These are phyloP conservation scores for Cyprinodon brontotheroides DNA, from an alignment of 2,113 vertebrate genomes.

Conservation along the genomic window DNA sequence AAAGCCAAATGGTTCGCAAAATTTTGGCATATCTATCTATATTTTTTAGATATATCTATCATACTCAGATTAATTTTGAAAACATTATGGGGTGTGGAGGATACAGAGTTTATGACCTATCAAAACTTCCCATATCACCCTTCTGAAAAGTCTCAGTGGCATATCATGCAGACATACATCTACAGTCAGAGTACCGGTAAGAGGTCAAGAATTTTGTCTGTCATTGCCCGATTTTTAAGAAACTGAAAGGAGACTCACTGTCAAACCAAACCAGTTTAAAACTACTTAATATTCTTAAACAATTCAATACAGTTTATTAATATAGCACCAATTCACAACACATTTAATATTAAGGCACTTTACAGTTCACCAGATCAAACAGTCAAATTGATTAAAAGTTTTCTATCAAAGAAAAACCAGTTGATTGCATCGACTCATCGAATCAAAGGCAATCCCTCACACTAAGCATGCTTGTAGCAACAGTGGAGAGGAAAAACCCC, in stretches of 20 bases:
- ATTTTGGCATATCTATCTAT: slow-evolving; percentile 7
- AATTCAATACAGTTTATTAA: not conserved
- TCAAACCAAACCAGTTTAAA: slow-evolving; percentile 44
- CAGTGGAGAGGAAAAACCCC: no score
- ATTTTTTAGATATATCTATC: slow-evolving; percentile 57
- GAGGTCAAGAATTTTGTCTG: not conserved
- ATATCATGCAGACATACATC: slow-evolving; percentile 8
- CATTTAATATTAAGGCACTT: no score
- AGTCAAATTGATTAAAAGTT: no score
- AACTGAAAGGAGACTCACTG: not conserved
- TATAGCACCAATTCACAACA: no score
- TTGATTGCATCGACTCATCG: no score
- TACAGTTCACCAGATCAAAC: no score
- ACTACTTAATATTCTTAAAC: slow-evolving; percentile 43
- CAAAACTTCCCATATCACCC: not conserved
- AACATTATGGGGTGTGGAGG: not conserved
- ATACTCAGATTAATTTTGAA: slow-evolving; percentile 20
- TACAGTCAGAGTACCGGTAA: not conserved
- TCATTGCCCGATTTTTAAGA: not conserved
- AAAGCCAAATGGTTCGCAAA: slow-evolving; percentile 54
- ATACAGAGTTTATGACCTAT: slow-evolving; percentile 32
- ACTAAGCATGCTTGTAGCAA: no score
- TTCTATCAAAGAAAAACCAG: no score
- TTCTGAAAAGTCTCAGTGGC: not conserved
- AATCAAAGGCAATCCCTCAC: no score